These are phyloP conservation scores for Calycopis cecrops DNA, from an alignment of 1,140 invertebrate genomes.

Conservation along the genomic window DNA sequence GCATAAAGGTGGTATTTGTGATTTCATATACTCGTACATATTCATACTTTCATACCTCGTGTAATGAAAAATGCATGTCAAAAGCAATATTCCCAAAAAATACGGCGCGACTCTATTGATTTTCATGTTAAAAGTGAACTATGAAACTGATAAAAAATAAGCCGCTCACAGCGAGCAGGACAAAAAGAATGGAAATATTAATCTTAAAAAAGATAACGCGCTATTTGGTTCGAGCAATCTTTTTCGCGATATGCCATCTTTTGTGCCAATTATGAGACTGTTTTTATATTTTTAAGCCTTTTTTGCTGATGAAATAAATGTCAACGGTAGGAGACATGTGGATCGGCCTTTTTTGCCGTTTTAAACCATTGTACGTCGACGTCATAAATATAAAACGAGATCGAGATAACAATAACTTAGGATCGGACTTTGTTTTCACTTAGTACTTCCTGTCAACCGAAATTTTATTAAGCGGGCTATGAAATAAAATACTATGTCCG, in stretches of 20 bases:
- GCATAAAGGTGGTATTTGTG: too few species aligned
- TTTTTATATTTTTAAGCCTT: slow-evolving; percentile 41
- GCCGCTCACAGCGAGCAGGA: slow-evolving; percentile 38
- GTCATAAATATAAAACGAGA: slow-evolving; percentile 8
- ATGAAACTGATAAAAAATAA: slow-evolving; percentile 60
- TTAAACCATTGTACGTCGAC: slow-evolving; percentile 10
- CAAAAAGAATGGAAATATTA: slow-evolving; percentile 66
- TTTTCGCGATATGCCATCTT: slow-evolving; percentile 64
- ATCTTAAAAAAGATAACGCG: slow-evolving; percentile 63
- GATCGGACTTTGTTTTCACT: background rate
- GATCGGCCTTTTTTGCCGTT: slow-evolving; percentile 19
- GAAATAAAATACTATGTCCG: too few species aligned
- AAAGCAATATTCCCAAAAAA: background rate
- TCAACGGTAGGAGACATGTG: slow-evolving; percentile 36
- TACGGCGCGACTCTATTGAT: slow-evolving; percentile 23
- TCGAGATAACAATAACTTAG: slow-evolving; percentile 19
- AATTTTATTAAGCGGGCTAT: too few species aligned
- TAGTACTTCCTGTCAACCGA: slow-evolving; percentile 5
- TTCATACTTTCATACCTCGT: too few species aligned
- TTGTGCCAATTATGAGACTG: slow-evolving; percentile 67
- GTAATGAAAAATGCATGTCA: slow-evolving; percentile 6
- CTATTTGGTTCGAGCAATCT: slow-evolving; percentile 43
- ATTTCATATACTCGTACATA: too few species aligned
- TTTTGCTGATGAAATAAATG: slow-evolving; percentile 37
- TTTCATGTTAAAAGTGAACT: slow-evolving; percentile 35